Base-by-base conservation (phyloP, 2,113 vertebrate species). In the Parotia lawesii region DNA sequence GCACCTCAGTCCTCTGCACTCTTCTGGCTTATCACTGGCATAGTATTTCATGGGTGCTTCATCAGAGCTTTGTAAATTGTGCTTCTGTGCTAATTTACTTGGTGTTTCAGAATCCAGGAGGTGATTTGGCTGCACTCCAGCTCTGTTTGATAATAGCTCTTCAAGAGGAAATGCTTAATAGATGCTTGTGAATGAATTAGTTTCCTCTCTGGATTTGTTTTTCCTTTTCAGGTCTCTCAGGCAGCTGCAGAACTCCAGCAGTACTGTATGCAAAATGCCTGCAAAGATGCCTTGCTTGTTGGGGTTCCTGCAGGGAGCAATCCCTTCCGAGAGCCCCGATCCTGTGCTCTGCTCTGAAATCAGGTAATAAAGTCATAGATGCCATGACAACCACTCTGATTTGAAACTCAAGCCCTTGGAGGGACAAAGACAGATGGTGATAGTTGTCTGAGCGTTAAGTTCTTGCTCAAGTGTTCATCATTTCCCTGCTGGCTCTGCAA, bases 201-300 rank as follows among this genome's bases (percentile, higher is more conserved):
- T 61, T 95, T 93, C 82, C 51, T 71, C 64, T 95, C 87, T 40
- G 69, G 7, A 3, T 9, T 44, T 83, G 51, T 94, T 64, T 67
- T 48, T 29, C 12, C 27, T 87, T 90, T 65, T 67, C 95, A 99
- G 99, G 99, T 99, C 69, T 99, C 99, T 16, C 98, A 99, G 97
- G 99, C 99, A 3, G 99, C 99, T 24, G 98, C 98, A 37, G 99
- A 99, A 89, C 98, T 99, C 27, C 99, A 99, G 84, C 99, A 99
- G 96, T 99, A 99, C 90, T 99, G 99, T 90, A 97, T 99, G 94
- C 99, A 99, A 96, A 99, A 99, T 3, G 99, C 99, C 50, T 98
- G 98, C 88, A 99, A 99, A 96, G 99, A 99, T 21, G 99, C 99
- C 40, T 96, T 99, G 93, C 97, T 99, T 92, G 98, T 99, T 1